Conservation (phyloP, 2,797 vertebrate genomes). For the Epinephelus coioides region DNA sequence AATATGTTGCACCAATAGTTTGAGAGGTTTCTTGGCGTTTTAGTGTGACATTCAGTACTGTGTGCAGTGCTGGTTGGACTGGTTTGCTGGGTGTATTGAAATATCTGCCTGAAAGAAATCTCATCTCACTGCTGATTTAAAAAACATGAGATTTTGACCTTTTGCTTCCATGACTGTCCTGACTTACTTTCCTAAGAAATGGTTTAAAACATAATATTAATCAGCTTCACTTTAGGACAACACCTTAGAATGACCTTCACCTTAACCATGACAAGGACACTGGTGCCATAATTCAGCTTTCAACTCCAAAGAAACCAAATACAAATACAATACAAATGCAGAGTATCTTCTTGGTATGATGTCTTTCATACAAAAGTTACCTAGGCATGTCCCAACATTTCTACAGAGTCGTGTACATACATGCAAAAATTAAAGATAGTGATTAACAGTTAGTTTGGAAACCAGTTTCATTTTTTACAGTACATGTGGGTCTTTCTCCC, state of each 20-base stretch:
- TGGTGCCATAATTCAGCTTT: not conserved
- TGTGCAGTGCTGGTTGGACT: not conserved
- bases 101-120: not conserved
- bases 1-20: not conserved
- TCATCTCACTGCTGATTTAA: conserved; percentile 5
- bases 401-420: conserved; percentile 34
- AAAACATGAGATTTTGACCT: not conserved
- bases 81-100: not conserved
- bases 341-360: conserved; percentile 8
- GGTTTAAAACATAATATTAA: not conserved
- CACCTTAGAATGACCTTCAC: conserved; percentile 2
- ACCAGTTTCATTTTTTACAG: conserved; percentile 10
- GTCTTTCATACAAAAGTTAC: conserved; percentile 14
- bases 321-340: conserved; percentile 8
- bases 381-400: conserved; percentile 17
- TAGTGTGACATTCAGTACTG: not conserved
- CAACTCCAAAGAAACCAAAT: conserved; percentile 10
- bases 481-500: conserved; percentile 9
- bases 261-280: conserved; percentile 11
- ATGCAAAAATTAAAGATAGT: conserved; percentile 29
- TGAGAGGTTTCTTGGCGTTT: conserved; percentile 29
- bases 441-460: conserved; percentile 24
- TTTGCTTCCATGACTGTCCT: not conserved
- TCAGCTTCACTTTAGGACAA: not conserved
- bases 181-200: not conserved